Evolutionary conservation across 2,888 invertebrate genomes (phyloP).

Genomic region (Chesias legatella): DNA sequence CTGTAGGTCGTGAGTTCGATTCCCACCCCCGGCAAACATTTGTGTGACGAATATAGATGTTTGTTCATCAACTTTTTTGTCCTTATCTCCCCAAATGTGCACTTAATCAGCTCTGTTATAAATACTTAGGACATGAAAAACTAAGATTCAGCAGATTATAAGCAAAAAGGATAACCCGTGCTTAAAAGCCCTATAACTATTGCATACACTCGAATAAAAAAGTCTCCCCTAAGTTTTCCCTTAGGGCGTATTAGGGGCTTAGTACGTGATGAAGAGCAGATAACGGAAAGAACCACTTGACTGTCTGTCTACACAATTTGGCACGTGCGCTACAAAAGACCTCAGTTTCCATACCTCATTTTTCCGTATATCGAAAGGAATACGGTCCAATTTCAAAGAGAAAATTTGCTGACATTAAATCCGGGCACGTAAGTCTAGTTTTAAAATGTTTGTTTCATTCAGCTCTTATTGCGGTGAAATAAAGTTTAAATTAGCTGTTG

Average conservation of each 20-base stretch:
- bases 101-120: too few species aligned
- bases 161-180: slow-evolving; percentile 2
- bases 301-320: slow-evolving; percentile 31
- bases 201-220: too few species aligned
- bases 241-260: slow-evolving; percentile 23
- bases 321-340: slow-evolving; percentile 30
- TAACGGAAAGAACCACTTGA: slow-evolving; percentile 44
- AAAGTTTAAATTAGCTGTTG: slow-evolving; percentile 3
- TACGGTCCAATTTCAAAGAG: too few species aligned
- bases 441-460: neutral
- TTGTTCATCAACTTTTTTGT: too few species aligned
- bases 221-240: neutral
- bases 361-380: neutral
- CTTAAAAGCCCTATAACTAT: slow-evolving; percentile 1
- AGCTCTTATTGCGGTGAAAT: slow-evolving; percentile 1
- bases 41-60: too few species aligned
- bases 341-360: neutral
- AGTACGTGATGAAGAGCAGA: slow-evolving; percentile 52
- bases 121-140: neutral
- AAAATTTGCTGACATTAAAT: too few species aligned
- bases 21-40: too few species aligned
- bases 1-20: too few species aligned
- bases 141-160: slow-evolving; percentile 5
- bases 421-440: too few species aligned
- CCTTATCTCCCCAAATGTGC: too few species aligned